Percentiles rank a stretch among this genome's conserved stretches.
phyloP scores from a whole-genome alignment of 2,888 invertebrate genomes.

The Leistus spinibarbis region DNA sequence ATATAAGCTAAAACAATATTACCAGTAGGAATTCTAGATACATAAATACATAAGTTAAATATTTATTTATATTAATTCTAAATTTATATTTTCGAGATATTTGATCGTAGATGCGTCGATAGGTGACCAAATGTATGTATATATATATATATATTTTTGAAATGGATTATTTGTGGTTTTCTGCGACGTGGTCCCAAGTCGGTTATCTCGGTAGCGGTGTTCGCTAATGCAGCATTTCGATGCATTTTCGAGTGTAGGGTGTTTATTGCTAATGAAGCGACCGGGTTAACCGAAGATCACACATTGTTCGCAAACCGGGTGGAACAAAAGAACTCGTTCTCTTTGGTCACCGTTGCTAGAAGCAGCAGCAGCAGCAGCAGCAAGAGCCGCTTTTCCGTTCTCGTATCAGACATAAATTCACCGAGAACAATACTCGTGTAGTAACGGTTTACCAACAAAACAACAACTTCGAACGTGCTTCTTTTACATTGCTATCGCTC shows the following conservation, averaged over 20 bases:
- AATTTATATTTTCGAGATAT: no score
- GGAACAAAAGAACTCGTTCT: background rate
- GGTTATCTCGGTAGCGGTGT: background rate
- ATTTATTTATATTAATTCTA: no score
- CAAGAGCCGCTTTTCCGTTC: background rate
- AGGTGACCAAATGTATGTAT: no score
- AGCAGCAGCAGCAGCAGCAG: background rate
- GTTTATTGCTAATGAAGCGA: background rate
- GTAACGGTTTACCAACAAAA: background rate
- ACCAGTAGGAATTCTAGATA: no score
- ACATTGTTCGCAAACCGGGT: slow-evolving; percentile 12
- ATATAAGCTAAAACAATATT: background rate
- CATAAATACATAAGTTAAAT: no score
- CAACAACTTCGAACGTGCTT: background rate
- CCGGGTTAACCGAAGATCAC: slow-evolving; percentile 33
- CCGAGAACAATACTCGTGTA: background rate
- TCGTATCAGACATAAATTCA: background rate
- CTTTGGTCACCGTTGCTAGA: background rate
- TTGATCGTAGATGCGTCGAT: no score
- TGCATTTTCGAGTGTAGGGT: background rate
- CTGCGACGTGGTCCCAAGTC: background rate
- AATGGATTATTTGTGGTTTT: background rate
- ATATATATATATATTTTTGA: no score
- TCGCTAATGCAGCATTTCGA: background rate
- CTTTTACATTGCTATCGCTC: background rate